phyloP scores from a whole-genome alignment of 1,140 invertebrate genomes.

The Drosophila pectinifera region DNA sequence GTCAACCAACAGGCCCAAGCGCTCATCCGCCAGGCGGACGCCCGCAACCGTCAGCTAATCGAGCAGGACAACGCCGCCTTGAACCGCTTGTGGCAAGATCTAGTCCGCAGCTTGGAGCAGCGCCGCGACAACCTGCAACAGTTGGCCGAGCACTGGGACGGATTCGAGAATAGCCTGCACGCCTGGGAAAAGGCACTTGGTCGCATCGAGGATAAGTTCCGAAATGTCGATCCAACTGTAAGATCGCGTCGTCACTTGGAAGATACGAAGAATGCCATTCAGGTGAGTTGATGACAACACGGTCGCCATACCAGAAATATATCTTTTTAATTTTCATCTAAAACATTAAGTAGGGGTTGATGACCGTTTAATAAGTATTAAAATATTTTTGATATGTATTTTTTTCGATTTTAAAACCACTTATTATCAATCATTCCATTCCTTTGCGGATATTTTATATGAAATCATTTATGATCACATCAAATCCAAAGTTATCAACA shows the following conservation, averaged over 20 bases:
- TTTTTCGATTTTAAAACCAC: too few relatives aligned
- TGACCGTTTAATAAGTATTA: too few relatives aligned
- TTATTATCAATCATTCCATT: too few relatives aligned
- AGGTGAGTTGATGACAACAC: conserved; percentile 86
- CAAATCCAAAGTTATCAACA: not conserved
- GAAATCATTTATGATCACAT: too few relatives aligned
- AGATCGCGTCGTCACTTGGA: conserved; percentile 90
- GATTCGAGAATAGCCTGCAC: conserved; percentile 89
- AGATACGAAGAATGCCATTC: conserved; percentile 89
- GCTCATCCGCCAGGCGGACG: conserved; percentile 88
- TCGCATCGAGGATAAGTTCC: conserved; percentile 89
- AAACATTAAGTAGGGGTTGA: not conserved
- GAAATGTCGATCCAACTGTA: conserved; percentile 90
- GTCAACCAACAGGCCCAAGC: conserved; percentile 89
- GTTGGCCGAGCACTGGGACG: conserved; percentile 91
- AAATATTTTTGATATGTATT: too few relatives aligned
- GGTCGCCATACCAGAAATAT: too few relatives aligned
- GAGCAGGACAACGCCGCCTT: conserved; percentile 88
- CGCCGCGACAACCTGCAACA: conserved; percentile 88
- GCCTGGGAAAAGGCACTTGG: conserved; percentile 88
- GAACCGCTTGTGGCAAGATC: conserved; percentile 90
- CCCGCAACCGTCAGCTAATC: conserved; percentile 87
- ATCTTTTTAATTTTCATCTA: too few relatives aligned
- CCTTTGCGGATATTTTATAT: too few relatives aligned
- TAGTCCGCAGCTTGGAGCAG: conserved; percentile 89